These are phyloP conservation scores for Mungos mungo DNA, from an alignment of 2,113 vertebrate species.

Conservation along the genomic window DNA sequence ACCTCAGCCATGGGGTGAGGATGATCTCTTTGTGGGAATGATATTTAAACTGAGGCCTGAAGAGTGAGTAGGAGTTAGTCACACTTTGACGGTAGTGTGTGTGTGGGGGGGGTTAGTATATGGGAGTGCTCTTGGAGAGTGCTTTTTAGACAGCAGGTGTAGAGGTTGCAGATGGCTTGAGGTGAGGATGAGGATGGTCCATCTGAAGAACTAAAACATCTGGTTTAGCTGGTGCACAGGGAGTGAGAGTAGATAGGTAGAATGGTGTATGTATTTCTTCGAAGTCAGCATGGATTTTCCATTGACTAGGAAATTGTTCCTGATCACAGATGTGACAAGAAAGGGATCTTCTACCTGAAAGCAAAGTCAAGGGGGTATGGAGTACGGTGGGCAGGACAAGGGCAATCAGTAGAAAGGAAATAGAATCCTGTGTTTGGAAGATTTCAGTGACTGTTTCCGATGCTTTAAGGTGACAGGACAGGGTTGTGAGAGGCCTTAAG, in stretches of 20 bases:
- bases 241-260: background rate
- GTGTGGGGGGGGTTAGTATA: background rate
- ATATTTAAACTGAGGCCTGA: background rate
- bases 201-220: background rate
- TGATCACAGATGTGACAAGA: background rate
- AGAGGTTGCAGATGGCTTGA: background rate
- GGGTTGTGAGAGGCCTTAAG: background rate
- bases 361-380: background rate
- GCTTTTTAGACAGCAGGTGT: background rate
- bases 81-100: background rate
- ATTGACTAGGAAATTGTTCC: background rate
- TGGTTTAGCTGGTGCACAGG: background rate
- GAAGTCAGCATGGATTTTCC: background rate
- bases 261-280: background rate
- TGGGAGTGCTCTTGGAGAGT: background rate
- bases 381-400: background rate
- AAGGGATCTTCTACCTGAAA: background rate
- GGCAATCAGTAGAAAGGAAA: background rate
- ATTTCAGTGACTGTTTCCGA: background rate
- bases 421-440: background rate
- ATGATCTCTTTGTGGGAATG: background rate
- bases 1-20: background rate
- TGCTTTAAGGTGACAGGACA: background rate
- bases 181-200: background rate
- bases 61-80: background rate